Evolutionary conservation across 2,797 vertebrate species (phyloP).

Genomic region (Sparidentex hasta): DNA sequence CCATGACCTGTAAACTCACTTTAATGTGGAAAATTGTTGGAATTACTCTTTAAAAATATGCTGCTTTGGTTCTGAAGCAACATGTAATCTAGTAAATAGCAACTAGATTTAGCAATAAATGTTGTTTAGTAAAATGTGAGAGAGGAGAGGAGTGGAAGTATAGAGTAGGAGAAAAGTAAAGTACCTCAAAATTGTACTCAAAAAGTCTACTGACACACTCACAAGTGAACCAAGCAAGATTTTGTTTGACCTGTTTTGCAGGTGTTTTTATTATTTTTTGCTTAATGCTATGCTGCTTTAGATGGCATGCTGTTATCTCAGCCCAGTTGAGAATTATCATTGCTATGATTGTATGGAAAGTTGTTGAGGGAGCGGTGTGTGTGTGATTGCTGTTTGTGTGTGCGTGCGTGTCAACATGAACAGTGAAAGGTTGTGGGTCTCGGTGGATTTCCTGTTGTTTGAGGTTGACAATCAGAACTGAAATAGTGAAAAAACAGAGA

Average conservation of each 20-base stretch:
- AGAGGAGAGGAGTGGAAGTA: no score
- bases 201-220: no score
- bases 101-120: no score
- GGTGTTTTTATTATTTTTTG: background rate
- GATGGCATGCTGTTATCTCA: background rate
- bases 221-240: background rate
- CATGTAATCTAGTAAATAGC: no score
- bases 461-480: constrained; percentile 82
- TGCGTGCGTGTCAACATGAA: constrained; percentile 51
- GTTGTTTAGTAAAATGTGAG: no score
- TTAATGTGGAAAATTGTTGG: no score
- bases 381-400: constrained; percentile 35
- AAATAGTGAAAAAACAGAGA: constrained; percentile 67
- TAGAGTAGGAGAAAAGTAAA: no score
- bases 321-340: background rate
- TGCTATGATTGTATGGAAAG: constrained; percentile 26
- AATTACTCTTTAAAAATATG: no score
- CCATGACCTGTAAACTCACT: no score
- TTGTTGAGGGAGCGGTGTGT: constrained; percentile 5
- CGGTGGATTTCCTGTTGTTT: constrained; percentile 85
- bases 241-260: background rate
- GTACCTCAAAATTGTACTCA: no score
- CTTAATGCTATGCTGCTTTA: background rate
- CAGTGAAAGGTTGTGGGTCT: constrained; percentile 82
- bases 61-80: no score